phyloP scores from a whole-genome alignment of 1,140 invertebrate species.

The Monomorium pharaonis region DNA sequence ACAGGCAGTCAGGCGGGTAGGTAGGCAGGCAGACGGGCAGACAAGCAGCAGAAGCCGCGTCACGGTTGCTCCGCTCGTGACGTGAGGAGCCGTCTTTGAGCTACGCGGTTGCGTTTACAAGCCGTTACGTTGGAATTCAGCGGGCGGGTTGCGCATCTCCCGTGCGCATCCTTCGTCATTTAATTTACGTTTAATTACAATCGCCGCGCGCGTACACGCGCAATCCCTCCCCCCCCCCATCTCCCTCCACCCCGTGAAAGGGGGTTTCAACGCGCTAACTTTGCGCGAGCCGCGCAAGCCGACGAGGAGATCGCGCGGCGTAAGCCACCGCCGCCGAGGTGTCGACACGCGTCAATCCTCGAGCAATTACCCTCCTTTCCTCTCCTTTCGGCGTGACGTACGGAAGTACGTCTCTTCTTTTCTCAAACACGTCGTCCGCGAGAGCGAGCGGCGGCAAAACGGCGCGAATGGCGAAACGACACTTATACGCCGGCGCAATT shows the following conservation, averaged over 20 bases:
- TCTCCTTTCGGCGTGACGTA: background rate
- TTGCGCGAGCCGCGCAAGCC: background rate
- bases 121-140: slow-evolving; percentile 40
- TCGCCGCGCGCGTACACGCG: background rate
- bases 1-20: background rate
- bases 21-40: background rate
- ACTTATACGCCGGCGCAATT: background rate
- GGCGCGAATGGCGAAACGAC: background rate
- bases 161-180: slow-evolving; percentile 27
- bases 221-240: too few relatives aligned
- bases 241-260: background rate
- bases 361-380: background rate
- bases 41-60: background rate
- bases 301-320: background rate
- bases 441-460: background rate
- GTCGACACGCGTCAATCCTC: background rate
- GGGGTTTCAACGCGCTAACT: slow-evolving; percentile 32
- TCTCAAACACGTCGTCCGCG: background rate
- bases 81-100: slow-evolving; percentile 19
- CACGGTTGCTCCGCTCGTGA: background rate
- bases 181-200: slow-evolving; percentile 56
- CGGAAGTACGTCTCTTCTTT: too few relatives aligned
- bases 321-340: background rate
- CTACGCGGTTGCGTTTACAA: slow-evolving; percentile 18
- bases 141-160: background rate